Conservation (phyloP, 1,140 invertebrate species). For the Papilio helenus region DNA sequence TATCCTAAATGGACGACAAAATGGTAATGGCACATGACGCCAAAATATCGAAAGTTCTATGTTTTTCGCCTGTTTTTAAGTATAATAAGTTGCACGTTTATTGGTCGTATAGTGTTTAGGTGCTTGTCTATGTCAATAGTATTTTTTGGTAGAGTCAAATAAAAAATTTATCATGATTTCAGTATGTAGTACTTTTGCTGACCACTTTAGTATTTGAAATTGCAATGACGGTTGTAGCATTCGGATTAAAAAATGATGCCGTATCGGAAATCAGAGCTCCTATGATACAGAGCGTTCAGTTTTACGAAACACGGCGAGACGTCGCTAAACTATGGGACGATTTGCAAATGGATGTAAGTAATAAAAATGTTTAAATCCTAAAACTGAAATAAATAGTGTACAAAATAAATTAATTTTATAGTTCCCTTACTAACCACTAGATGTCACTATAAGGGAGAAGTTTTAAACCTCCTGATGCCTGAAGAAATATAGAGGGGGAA, state of each 20-base stretch:
- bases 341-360: conserved; percentile 67
- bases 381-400: background rate
- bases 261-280: conserved; percentile 69
- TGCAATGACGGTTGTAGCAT: conserved; percentile 89
- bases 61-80: too few species aligned
- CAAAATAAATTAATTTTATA: background rate
- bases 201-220: conserved; percentile 91
- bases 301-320: conserved; percentile 71
- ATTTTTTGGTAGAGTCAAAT: too few species aligned
- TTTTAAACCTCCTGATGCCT: too few species aligned
- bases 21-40: too few species aligned
- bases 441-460: background rate
- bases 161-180: conserved; percentile 51
- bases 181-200: conserved; percentile 89
- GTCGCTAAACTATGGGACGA: conserved; percentile 66
- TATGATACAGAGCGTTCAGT: conserved; percentile 78
- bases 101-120: too few species aligned
- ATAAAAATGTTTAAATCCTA: background rate
- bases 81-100: too few species aligned
- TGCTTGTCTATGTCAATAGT: too few species aligned
- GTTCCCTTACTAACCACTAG: background rate
- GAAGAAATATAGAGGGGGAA: too few species aligned
- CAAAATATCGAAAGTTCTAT: too few species aligned
- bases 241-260: conserved; percentile 85
- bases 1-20: too few species aligned